Evolutionary conservation across 2,888 invertebrate genomes (phyloP).

Genomic region (Heteromyza rotundicornis): DNA sequence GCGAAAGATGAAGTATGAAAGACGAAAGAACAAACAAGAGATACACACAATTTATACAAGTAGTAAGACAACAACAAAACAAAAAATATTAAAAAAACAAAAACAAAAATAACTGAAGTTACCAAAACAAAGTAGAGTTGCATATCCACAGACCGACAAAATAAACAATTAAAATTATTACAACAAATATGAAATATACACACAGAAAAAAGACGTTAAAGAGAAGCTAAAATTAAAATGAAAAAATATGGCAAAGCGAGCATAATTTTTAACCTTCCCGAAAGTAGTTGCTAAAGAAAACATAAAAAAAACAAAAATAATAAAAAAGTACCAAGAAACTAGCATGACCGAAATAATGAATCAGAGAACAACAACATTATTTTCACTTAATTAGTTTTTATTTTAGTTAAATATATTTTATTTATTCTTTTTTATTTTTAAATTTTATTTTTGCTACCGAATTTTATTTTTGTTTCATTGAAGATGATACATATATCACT

Average conservation of each 20-base stretch:
- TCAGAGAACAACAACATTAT: slow-evolving; percentile 27
- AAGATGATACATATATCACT: too few species aligned
- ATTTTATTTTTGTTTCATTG: slow-evolving; percentile 26
- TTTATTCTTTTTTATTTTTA: slow-evolving; percentile 15
- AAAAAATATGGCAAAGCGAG: slow-evolving; percentile 1
- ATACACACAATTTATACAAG: slow-evolving; percentile 34
- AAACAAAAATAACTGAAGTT: slow-evolving; percentile 35
- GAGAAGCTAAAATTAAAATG: too few species aligned
- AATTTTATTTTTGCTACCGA: slow-evolving; percentile 6
- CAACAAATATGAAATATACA: slow-evolving; percentile 29
- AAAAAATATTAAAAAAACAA: slow-evolving; percentile 30
- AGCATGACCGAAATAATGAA: too few species aligned
- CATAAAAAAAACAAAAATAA: slow-evolving; percentile 5
- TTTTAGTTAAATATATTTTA: slow-evolving; percentile 11
- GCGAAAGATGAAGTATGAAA: too few species aligned
- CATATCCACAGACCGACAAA: slow-evolving; percentile 46
- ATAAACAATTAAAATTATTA: slow-evolving; percentile 26
- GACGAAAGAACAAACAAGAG: not conserved
- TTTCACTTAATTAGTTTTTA: not conserved
- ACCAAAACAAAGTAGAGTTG: slow-evolving; percentile 57
- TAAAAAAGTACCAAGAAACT: too few species aligned
- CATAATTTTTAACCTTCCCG: slow-evolving; percentile 54
- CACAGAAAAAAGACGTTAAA: not conserved
- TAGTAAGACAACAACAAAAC: slow-evolving; percentile 24
- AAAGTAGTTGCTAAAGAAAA: slow-evolving; percentile 34